Percentiles rank a stretch among this genome's conserved stretches.
These are phyloP conservation scores for Huso huso DNA, from an alignment of 2,797 vertebrate genomes.

Conservation along the genomic window DNA sequence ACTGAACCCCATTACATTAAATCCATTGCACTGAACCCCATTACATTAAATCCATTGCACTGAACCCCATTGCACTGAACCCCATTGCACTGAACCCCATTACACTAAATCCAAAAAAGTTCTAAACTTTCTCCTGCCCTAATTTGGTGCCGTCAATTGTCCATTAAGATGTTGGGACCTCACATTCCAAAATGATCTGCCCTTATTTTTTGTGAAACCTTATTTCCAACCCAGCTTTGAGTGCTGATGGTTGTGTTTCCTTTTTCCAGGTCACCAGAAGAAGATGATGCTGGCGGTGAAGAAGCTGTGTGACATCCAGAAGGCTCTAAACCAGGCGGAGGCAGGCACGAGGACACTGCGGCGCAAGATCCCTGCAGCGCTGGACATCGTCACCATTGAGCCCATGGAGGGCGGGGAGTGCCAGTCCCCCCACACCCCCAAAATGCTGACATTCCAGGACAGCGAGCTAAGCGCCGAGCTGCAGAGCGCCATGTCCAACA, in stretches of 20 bases:
- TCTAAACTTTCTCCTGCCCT: neutral
- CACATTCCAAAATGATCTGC: too few relatives aligned
- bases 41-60: too few relatives aligned
- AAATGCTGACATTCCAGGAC: conserved; percentile 85
- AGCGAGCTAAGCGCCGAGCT: conserved; percentile 84
- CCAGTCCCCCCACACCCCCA: conserved; percentile 48
- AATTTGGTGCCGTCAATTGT: neutral
- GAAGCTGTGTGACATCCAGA: conserved; percentile 76
- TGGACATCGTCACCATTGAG: conserved; percentile 67
- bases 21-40: too few relatives aligned
- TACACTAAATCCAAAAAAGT: too few relatives aligned
- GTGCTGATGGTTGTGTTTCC: neutral
- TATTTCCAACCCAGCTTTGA: too few relatives aligned
- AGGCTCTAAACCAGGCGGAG: conserved; percentile 51
- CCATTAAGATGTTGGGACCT: neutral
- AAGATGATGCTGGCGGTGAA: conserved; percentile 93
- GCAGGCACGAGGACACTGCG: conserved; percentile 39
- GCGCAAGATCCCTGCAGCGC: conserved; percentile 46
- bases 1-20: neutral
- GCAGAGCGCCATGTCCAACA: conserved; percentile 75
- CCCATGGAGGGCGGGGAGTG: conserved; percentile 56
- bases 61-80: too few relatives aligned
- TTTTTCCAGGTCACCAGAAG: conserved; percentile 83
- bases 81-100: too few relatives aligned
- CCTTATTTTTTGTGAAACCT: too few relatives aligned